Conservation (phyloP, 2,113 vertebrate genomes). For the Rhodinocichla rosea region DNA sequence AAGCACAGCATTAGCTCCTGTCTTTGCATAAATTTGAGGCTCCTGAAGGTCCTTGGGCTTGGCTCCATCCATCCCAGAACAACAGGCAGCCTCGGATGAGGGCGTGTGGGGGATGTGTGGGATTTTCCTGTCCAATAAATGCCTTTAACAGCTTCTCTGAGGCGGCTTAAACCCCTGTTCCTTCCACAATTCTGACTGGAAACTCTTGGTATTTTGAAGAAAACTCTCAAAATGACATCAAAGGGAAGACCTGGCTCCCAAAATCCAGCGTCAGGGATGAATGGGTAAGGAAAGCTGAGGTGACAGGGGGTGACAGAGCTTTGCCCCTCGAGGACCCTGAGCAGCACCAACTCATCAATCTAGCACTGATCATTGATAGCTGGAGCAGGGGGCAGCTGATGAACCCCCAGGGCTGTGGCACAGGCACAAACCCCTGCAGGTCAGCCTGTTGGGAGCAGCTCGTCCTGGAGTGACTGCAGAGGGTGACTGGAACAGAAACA, state of each 20-base stretch:
- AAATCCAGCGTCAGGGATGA: background rate
- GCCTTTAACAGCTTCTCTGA: background rate
- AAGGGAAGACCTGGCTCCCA: background rate
- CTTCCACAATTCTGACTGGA: background rate
- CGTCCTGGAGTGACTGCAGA: background rate
- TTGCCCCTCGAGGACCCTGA: background rate
- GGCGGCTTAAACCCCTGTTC: fast-evolving
- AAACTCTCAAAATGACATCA: background rate
- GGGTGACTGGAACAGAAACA: background rate
- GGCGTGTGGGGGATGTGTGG: fast-evolving
- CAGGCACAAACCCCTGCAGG: background rate
- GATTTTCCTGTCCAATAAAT: background rate
- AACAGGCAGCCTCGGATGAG: fast-evolving
- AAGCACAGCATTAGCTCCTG: background rate
- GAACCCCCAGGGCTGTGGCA: background rate
- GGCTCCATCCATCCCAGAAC: background rate
- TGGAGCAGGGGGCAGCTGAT: background rate
- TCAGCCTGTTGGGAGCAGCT: fast-evolving
- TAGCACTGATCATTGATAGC: background rate
- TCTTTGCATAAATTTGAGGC: background rate
- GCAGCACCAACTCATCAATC: background rate
- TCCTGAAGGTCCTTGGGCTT: background rate
- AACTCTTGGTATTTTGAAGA: background rate
- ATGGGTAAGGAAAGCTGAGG: fast-evolving
- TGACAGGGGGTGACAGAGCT: background rate